Base-by-base conservation (phyloP, 37 sponge, comb jelly and placozoan species). In the Chondrosia reniformis region DNA sequence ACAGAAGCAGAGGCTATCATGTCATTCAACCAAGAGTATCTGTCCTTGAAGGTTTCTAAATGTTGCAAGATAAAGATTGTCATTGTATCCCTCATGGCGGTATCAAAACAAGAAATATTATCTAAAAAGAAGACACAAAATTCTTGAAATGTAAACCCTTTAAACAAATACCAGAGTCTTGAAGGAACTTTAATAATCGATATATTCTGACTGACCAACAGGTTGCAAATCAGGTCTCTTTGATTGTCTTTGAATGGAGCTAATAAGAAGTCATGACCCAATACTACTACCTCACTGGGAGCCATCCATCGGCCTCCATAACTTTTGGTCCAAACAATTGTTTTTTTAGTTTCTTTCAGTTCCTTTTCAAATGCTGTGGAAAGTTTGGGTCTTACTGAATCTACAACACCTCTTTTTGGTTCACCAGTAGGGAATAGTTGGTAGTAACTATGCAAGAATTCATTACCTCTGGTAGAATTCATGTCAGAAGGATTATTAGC, bases 241-340 rank as follows among this genome's bases (percentile, higher is more conserved):
- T n/a, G n/a, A 61, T 76, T 62, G 30, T 80, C 27, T 40, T 32
- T 22, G 15, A 86, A 59, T 59, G 61, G 33, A 40, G 27, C 25
- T 17, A 34, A 74, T 0, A 7, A 21, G 59, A 22, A 30, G 27
- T 80, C 76, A 56, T 45, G 61, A 77, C 24, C 56, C 45, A 83
- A 79, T 3, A 88, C 24, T 17, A 56, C 30, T 4, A 74, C 76
- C 33, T 83, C 49, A 32, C 42, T 55, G 40, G 89, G 84, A 13
- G 37, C 32, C 37, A 88, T 30, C 84, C 84, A 88, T 9, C 44
- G 17, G 31, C 89, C 89, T 46, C 84, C 84, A 55, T 67, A 46
- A 12, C 37, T 24, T 39, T 37, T 21, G 2, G 37, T 43, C 72
- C 72, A 69, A 21, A 69, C 42, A 22, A 69, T 41, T 40, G 15